Percentiles rank a stretch among this genome's conserved stretches.
Evolutionary conservation across 2,797 vertebrate genomes (phyloP).

Genomic region (Scyliorhinus canicula): DNA sequence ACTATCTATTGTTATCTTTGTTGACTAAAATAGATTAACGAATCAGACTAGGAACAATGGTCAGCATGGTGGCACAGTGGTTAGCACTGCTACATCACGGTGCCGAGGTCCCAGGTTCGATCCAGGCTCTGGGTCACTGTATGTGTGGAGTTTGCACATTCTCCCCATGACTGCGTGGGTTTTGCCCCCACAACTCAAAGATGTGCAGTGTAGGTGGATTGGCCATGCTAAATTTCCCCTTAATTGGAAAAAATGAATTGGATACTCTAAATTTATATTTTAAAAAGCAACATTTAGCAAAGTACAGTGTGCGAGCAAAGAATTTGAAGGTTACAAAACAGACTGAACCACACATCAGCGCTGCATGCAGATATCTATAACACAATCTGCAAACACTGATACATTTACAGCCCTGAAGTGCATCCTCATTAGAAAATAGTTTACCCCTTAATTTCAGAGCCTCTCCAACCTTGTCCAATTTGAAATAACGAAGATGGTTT

Average conservation of each 20-base stretch:
- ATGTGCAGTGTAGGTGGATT: too few species aligned
- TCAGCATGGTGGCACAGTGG: too few species aligned
- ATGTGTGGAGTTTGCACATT: too few species aligned
- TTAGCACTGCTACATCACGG: too few species aligned
- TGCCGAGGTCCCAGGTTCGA: too few species aligned
- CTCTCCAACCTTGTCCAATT: neutral
- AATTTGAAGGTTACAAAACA: neutral
- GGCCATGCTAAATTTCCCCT: too few species aligned
- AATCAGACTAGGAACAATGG: neutral
- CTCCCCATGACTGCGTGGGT: too few species aligned
- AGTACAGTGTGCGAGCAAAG: neutral
- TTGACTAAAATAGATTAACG: neutral
- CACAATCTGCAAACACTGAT: neutral
- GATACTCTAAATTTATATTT: too few species aligned
- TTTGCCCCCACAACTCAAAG: too few species aligned
- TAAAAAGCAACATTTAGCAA: neutral
- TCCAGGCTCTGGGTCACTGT: too few species aligned
- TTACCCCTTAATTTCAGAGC: neutral
- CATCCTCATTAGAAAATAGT: neutral
- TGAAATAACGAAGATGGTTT: neutral
- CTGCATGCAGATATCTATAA: neutral
- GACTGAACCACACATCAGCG: neutral
- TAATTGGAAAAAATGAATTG: too few species aligned
- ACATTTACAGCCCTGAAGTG: neutral
- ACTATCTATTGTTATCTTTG: neutral